phyloP scores from a whole-genome alignment of 2,797 vertebrate genomes.

The Coilia nasus region DNA sequence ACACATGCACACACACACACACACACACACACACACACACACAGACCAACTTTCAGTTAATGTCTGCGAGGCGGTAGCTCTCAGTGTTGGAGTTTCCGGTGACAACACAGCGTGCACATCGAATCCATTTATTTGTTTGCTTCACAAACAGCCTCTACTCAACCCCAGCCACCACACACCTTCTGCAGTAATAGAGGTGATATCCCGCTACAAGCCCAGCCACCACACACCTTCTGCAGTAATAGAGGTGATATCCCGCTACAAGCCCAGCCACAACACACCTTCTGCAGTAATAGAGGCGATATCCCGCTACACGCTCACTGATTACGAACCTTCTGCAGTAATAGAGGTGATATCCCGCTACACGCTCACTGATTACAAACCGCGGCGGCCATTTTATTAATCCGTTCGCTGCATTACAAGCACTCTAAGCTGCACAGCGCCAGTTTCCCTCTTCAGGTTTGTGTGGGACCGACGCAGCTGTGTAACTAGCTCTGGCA shows the following conservation, averaged over 20 bases:
- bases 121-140: conserved; percentile 50
- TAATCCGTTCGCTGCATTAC: not conserved
- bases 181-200: too few relatives aligned
- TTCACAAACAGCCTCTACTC: conserved; percentile 37
- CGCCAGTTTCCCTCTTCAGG: not conserved
- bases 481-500: not conserved
- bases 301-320: conserved; percentile 9
- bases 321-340: conserved; percentile 31
- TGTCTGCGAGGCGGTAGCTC: conserved; percentile 16
- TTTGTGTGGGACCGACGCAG: not conserved
- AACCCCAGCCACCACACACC: conserved; percentile 10
- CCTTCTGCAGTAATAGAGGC: conserved; percentile 27
- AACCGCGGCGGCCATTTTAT: conserved; percentile 16
- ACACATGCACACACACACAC: not conserved
- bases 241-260: too few relatives aligned
- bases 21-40: conserved; percentile 21
- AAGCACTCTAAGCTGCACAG: not conserved
- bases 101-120: conserved; percentile 43
- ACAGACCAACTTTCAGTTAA: conserved; percentile 35
- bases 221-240: not conserved
- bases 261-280: too few relatives aligned
- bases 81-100: conserved; percentile 28
- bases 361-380: conserved; percentile 32
- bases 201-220: not conserved
- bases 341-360: conserved; percentile 32